A percentile compares a stretch with the other conserved stretches of the same genome.
phyloP scores from a whole-genome alignment of 2,888 invertebrate species.

The Hyposoter didymator region DNA sequence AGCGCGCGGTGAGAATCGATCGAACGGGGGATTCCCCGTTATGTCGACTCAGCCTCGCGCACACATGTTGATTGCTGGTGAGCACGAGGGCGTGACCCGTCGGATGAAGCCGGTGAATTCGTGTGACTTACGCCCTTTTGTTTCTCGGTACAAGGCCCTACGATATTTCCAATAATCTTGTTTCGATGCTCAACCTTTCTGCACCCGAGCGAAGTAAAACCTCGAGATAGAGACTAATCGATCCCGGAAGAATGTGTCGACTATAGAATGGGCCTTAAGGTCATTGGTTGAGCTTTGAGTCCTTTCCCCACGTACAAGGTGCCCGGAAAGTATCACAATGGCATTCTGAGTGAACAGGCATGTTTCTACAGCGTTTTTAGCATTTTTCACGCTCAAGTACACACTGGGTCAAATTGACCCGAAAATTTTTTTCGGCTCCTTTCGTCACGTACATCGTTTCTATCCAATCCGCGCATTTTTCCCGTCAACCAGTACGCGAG shows the following conservation, averaged over 20 bases:
- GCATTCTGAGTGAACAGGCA: not conserved
- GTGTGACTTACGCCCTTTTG: not conserved
- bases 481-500: too few species aligned
- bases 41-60: slow-evolving; percentile 8
- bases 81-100: slow-evolving; percentile 23
- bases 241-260: slow-evolving; percentile 52
- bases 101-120: not conserved
- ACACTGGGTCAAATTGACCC: too few species aligned
- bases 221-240: slow-evolving; percentile 32
- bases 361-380: too few species aligned
- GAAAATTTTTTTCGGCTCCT: too few species aligned
- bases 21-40: slow-evolving; percentile 36
- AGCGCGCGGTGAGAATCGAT: slow-evolving; percentile 25
- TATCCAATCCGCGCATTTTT: not conserved
- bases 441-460: too few species aligned
- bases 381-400: too few species aligned
- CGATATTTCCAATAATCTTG: slow-evolving; percentile 13
- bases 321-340: not conserved
- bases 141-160: not conserved
- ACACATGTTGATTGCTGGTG: slow-evolving; percentile 18
- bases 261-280: slow-evolving; percentile 51
- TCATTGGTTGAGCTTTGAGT: slow-evolving; percentile 29
- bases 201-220: not conserved
- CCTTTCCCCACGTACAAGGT: not conserved
- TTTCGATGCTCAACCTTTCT: slow-evolving; percentile 22